Evolutionary conservation across 92 coral and sea anemone species (phyloP).

Genomic region (Umimayanthus kanabou): DNA sequence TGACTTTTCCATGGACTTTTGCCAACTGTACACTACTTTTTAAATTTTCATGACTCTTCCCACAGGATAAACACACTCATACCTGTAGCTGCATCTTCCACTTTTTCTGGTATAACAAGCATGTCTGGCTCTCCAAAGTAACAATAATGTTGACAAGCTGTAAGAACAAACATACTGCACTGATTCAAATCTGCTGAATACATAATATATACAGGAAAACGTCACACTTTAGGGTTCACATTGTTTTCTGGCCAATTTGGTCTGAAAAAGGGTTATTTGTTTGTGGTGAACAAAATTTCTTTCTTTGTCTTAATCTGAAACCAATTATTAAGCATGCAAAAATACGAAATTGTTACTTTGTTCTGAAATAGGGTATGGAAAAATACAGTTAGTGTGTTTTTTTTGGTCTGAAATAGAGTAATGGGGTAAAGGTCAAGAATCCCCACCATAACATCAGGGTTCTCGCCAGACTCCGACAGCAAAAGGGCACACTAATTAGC

Average conservation of each 20-base stretch:
- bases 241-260: background rate
- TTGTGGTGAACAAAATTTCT: background rate
- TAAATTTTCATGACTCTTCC: too few species aligned
- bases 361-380: background rate
- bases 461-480: too few species aligned
- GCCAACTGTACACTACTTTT: too few species aligned
- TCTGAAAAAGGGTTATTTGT: background rate
- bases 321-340: background rate
- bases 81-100: constrained; percentile 15
- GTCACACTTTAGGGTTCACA: background rate
- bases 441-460: too few species aligned
- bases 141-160: constrained; percentile 19
- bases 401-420: background rate
- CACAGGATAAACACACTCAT: background rate
- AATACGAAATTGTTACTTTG: background rate
- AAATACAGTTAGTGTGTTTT: background rate
- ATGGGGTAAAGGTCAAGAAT: too few species aligned
- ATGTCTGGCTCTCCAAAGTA: constrained; percentile 14
- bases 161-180: background rate
- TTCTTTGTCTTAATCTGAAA: background rate
- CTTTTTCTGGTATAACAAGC: background rate
- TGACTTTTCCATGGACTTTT: too few species aligned
- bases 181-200: background rate
- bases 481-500: too few species aligned
- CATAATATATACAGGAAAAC: background rate